These are phyloP conservation scores for Lepisosteus oculatus DNA, from an alignment of 2,113 vertebrate species.

Conservation along the genomic window DNA sequence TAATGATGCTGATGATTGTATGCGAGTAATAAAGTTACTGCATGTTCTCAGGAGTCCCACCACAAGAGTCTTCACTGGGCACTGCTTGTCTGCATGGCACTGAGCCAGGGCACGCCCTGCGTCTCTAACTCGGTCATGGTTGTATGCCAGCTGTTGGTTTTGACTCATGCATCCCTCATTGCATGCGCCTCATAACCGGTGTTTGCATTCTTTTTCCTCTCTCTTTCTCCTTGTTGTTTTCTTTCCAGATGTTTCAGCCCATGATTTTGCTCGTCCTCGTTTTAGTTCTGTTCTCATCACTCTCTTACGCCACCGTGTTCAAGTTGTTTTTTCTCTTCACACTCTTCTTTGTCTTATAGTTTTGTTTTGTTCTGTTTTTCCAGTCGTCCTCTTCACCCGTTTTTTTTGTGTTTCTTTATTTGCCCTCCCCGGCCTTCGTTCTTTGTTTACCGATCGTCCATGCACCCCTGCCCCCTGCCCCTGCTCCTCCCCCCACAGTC, in stretches of 20 bases:
- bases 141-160: constrained; percentile 77
- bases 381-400: constrained; percentile 46
- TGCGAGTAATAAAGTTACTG: not conserved
- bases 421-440: constrained; percentile 60
- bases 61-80: constrained; percentile 44
- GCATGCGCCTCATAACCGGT: constrained; percentile 94
- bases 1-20: not conserved
- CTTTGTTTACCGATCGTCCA: constrained; percentile 68
- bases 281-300: constrained; percentile 82
- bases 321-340: constrained; percentile 86
- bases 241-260: constrained; percentile 87
- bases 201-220: constrained; percentile 79
- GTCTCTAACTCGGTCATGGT: constrained; percentile 65
- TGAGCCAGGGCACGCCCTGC: constrained; percentile 69
- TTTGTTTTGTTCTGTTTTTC: constrained; percentile 56
- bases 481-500: constrained; percentile 78
- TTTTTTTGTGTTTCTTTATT: constrained; percentile 63
- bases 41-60: constrained; percentile 1
- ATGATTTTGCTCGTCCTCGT: constrained; percentile 86
- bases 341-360: constrained; percentile 88
- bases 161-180: constrained; percentile 83
- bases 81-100: constrained; percentile 66
- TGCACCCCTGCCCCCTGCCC: constrained; percentile 39
- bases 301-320: constrained; percentile 83
- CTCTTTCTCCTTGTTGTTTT: constrained; percentile 73